Evolutionary conservation across 2,113 vertebrate species (phyloP).

Genomic region (Nibea albiflora): DNA sequence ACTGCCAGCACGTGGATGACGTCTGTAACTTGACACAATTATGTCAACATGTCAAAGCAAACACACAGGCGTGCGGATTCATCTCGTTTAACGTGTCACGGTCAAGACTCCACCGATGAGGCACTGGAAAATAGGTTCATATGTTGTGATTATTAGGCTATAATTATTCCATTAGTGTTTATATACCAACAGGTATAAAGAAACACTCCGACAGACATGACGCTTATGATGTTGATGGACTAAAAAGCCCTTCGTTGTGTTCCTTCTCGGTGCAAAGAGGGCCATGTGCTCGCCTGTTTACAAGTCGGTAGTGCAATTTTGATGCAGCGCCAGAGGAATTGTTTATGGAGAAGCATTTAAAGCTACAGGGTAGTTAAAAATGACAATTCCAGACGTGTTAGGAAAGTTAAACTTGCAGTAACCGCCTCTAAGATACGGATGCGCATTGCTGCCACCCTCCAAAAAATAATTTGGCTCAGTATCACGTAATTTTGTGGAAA

Average conservation of each 20-base stretch:
- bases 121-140: constrained; percentile 30
- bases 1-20: not conserved
- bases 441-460: too few species aligned
- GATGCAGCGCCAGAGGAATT: constrained; percentile 42
- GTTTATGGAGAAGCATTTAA: constrained; percentile 39
- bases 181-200: constrained; percentile 29
- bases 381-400: too few species aligned
- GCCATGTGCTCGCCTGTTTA: constrained; percentile 63
- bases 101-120: not conserved
- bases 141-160: constrained; percentile 16
- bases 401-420: not conserved
- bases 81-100: not conserved
- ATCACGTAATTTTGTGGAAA: too few species aligned
- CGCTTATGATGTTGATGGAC: constrained; percentile 18
- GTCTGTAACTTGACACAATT: not conserved
- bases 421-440: not conserved
- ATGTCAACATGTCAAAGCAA: not conserved
- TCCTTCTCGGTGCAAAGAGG: constrained; percentile 13
- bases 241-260: constrained; percentile 35
- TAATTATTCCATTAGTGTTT: constrained; percentile 48
- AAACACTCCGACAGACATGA: not conserved
- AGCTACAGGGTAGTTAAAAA: constrained; percentile 17
- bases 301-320: constrained; percentile 58
- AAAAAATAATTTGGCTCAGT: too few species aligned
- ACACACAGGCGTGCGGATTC: not conserved